Evolutionary conservation across 1,140 invertebrate genomes (phyloP).

Genomic region (Hylyphantes graminicola): DNA sequence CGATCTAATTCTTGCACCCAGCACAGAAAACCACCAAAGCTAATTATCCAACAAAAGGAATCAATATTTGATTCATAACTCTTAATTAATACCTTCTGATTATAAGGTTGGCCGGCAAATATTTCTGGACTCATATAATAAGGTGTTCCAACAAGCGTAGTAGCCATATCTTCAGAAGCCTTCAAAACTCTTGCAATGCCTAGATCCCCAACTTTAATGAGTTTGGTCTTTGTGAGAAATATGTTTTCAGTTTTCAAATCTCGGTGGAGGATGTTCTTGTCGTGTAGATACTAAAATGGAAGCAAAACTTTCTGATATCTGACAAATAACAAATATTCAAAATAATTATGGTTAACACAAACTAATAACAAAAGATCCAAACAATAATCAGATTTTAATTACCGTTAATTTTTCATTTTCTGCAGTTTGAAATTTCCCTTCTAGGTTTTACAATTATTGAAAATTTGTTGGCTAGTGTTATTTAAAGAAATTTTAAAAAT

Average conservation of each 20-base stretch:
- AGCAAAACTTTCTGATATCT: no score
- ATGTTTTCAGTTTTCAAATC: conserved; percentile 84
- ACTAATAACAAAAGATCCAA: no score
- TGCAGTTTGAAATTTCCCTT: no score
- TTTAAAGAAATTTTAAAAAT: no score
- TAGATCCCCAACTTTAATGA: conserved; percentile 81
- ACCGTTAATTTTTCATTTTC: no score
- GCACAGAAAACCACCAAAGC: no score
- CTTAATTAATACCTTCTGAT: conserved; percentile 68
- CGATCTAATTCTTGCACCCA: background rate
- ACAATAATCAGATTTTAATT: no score
- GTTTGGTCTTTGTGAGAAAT: conserved; percentile 77
- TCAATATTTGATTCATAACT: background rate
- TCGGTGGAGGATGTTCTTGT: conserved; percentile 79
- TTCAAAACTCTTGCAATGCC: conserved; percentile 83
- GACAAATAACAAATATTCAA: no score
- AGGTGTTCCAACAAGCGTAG: conserved; percentile 81
- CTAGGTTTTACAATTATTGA: no score
- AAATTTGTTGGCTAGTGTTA: no score
- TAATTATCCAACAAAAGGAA: no score
- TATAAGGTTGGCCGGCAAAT: conserved; percentile 71
- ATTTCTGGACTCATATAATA: conserved; percentile 84
- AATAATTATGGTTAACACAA: no score
- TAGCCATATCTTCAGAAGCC: conserved; percentile 73
- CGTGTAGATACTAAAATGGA: conserved; percentile 80